Base-by-base conservation (phyloP, 2,888 invertebrate genomes). In the Matsumyia berberina region DNA sequence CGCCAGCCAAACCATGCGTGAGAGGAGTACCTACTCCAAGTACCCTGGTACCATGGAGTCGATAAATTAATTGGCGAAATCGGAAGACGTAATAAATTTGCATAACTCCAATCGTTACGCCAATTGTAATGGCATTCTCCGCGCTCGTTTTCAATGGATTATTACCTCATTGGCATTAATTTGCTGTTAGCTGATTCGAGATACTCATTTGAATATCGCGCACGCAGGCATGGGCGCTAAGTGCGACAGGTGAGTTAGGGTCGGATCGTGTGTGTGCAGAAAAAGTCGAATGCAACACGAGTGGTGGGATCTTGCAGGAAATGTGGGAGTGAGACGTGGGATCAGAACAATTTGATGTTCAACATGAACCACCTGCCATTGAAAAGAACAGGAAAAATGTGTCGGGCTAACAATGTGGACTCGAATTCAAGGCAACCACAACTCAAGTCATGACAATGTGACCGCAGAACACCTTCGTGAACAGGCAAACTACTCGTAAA, bases 91-190 rank as follows among this genome's bases (percentile, higher is more conserved):
- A 39, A 17, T 60, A 24, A 49, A 60, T 70, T 67, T 74, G 55
- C 66, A 74, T 76, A 51, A 49, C 39, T 67, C 42, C 57, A 42
- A 69, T 33, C 51, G 29, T n/a, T 53, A 33, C 58, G 66, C 37
- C 73, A 60, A 33, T 58, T 57, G 39, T 58, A 58, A 76, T 42
- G 19, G 15, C 12, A 19, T 33, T 42, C 19, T 33, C 51, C 35
- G n/a, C 15, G 51, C 29, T 44, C 35, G 69, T 35, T 60, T 60
- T 35, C 58, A 53, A 60, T 53, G 35, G 42, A 69, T 69, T 69
- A 77, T 77, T 77, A 35, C 69, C 60, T 77, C 69, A 53, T 69
- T 62, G 33, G 33, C 57, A 58, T 58, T 42, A 49, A 67, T 67
- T 51, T 58, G 37, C 12, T 42, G 39, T 31, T 42, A 66, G 58